Conservation (phyloP, 2,888 invertebrate genomes). For the Rhaphigaster nebulosa region DNA sequence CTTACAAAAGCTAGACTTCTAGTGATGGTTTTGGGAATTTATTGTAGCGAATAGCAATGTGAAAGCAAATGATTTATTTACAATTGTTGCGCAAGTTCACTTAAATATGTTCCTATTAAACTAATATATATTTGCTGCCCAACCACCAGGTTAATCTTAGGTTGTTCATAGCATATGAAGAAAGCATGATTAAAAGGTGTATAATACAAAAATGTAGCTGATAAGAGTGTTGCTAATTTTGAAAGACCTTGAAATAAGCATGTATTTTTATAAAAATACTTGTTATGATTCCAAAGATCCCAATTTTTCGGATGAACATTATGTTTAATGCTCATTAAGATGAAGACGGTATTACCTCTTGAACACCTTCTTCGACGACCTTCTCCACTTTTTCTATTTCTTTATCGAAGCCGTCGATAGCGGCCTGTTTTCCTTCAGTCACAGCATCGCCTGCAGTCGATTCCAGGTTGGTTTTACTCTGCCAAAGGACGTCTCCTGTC, state of each 20-base stretch:
- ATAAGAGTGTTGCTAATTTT: neutral
- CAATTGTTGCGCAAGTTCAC: neutral
- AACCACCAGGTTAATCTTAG: neutral
- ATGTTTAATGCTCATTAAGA: neutral
- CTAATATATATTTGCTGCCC: neutral
- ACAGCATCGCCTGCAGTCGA: slow-evolving; percentile 73
- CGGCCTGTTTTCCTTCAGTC: slow-evolving; percentile 71
- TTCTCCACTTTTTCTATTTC: slow-evolving; percentile 71
- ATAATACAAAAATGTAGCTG: neutral
- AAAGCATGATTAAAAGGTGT: neutral
- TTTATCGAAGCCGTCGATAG: slow-evolving; percentile 73
- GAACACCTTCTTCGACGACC: slow-evolving; percentile 71
- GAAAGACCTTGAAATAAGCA: neutral
- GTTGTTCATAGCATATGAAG: neutral
- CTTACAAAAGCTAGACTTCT: neutral
- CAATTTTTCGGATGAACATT: slow-evolving; percentile 44
- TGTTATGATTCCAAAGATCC: slow-evolving; percentile 51
- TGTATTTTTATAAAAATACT: slow-evolving; percentile 16
- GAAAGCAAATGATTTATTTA: neutral
- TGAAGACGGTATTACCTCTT: slow-evolving; percentile 67
- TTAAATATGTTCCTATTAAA: neutral
- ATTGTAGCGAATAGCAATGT: neutral
- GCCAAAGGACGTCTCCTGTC: slow-evolving; percentile 74
- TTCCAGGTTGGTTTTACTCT: slow-evolving; percentile 73
- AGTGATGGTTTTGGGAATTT: neutral